phyloP scores from a whole-genome alignment of 2,113 vertebrate species.

The Condylura cristata region DNA sequence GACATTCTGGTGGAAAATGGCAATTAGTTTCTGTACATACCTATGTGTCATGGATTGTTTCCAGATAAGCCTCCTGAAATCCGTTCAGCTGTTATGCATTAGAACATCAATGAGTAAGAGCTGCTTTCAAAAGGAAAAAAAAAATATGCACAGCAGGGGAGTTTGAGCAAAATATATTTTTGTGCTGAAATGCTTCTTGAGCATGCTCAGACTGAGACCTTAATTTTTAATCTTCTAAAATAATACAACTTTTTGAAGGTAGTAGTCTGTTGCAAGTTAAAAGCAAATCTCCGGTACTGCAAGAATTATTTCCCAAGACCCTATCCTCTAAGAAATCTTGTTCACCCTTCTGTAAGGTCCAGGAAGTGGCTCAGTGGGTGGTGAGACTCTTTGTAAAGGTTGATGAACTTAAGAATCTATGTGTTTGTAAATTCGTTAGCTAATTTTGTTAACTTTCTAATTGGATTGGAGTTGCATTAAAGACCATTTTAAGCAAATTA shows the following conservation, averaged over 20 bases:
- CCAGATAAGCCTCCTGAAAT: background rate
- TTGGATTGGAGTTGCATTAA: background rate
- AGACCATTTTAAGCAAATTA: background rate
- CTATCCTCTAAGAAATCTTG: background rate
- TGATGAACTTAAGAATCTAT: background rate
- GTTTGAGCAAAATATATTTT: constrained; percentile 51
- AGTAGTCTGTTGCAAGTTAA: constrained; percentile 10
- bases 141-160: constrained; percentile 29
- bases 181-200: constrained; percentile 46
- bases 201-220: background rate
- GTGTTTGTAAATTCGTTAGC: background rate
- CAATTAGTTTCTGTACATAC: constrained; percentile 29
- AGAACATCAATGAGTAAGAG: constrained; percentile 19
- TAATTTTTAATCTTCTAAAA: constrained; percentile 51
- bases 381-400: background rate
- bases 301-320: background rate
- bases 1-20: background rate
- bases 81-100: constrained; percentile 6
- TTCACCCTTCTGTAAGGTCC: background rate
- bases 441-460: background rate
- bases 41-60: background rate
- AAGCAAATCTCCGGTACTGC: background rate
- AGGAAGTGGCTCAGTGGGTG: background rate
- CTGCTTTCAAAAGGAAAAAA: constrained; percentile 17
- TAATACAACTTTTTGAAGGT: constrained; percentile 19